phyloP scores from a whole-genome alignment of 2,113 vertebrate genomes.

The Chloropsis cyanopogon region DNA sequence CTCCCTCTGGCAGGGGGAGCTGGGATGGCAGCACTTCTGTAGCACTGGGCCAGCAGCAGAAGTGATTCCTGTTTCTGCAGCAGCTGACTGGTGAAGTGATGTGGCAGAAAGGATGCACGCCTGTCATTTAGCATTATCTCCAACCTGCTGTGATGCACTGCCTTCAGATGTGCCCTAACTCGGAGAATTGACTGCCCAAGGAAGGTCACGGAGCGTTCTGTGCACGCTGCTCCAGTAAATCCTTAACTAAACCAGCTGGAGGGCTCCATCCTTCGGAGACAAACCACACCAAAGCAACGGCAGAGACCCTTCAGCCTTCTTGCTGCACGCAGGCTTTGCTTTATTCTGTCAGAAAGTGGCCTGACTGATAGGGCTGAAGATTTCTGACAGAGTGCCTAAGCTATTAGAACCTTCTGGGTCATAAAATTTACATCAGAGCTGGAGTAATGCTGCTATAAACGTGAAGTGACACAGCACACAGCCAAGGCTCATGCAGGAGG shows the following conservation, averaged over 20 bases:
- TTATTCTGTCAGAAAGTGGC: not conserved
- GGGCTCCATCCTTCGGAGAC: not conserved
- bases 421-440: constrained; percentile 12
- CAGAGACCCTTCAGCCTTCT: not conserved
- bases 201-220: not conserved
- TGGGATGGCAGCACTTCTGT: not conserved
- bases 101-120: not conserved
- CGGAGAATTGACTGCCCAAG: not conserved
- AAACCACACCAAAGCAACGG: not conserved
- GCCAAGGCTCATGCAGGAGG: not conserved
- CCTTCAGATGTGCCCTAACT: not conserved
- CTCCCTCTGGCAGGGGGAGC: not conserved
- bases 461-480: not conserved
- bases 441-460: constrained; percentile 14
- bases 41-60: not conserved
- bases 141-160: not conserved
- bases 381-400: constrained; percentile 6
- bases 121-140: not conserved
- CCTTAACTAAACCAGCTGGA: not conserved
- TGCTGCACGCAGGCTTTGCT: not conserved
- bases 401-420: constrained; percentile 13
- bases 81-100: not conserved
- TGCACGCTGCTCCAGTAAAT: accelerated
- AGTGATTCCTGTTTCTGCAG: not conserved
- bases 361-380: not conserved